Percentiles rank a stretch among this genome's conserved stretches.
These are phyloP conservation scores for Cossypha dichroa DNA, from an alignment of 2,797 vertebrate genomes.

Conservation along the genomic window DNA sequence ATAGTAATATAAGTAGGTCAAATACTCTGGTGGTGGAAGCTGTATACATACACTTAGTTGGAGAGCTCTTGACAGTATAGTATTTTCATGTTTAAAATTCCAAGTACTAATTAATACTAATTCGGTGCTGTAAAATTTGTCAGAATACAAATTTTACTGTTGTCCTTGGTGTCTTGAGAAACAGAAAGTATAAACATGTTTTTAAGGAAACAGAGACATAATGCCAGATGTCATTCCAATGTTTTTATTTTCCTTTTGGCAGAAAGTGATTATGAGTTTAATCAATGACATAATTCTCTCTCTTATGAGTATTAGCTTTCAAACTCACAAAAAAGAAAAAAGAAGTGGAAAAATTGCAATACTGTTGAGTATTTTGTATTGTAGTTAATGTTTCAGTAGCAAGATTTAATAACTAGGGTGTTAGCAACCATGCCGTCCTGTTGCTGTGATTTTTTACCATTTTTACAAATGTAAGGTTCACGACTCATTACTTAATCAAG, in stretches of 20 bases:
- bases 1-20: neutral
- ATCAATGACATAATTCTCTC: slow-evolving; percentile 33
- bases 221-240: slow-evolving; percentile 33
- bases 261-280: neutral
- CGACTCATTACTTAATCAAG: neutral
- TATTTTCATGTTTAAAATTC: neutral
- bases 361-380: neutral
- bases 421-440: neutral
- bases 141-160: neutral
- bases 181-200: slow-evolving; percentile 28
- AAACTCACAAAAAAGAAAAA: neutral
- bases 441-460: neutral
- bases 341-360: neutral
- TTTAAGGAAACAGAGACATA: slow-evolving; percentile 27
- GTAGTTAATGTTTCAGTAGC: neutral
- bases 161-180: neutral
- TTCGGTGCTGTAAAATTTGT: neutral
- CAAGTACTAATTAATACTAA: neutral
- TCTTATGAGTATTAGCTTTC: neutral
- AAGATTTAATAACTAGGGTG: neutral
- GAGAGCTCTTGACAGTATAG: neutral
- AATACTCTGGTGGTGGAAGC: neutral
- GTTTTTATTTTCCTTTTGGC: slow-evolving; percentile 46
- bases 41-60: neutral
- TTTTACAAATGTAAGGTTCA: neutral